A percentile compares a stretch with the other conserved stretches of the same genome.
Conservation (phyloP, 2,888 invertebrate genomes). For the Leistus spinibarbis region DNA sequence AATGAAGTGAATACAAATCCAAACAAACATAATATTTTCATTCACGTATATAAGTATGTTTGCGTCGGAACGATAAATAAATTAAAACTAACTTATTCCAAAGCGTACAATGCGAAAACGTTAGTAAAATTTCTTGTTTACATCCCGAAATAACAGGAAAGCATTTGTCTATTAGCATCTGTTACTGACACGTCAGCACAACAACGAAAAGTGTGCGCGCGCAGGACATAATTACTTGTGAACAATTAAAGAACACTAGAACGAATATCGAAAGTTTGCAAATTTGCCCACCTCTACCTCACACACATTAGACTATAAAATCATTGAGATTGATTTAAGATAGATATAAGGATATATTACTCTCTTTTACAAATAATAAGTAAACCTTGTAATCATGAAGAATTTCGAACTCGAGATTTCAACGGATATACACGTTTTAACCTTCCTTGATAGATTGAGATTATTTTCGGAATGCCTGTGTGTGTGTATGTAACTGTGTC, state of each 20-base stretch:
- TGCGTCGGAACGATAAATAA: neutral
- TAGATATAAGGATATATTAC: too few species aligned
- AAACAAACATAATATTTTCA: too few species aligned
- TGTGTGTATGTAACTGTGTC: too few species aligned
- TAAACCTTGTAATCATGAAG: too few species aligned
- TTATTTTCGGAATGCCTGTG: too few species aligned
- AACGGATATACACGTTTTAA: too few species aligned
- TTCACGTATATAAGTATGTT: neutral
- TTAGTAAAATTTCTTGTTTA: neutral
- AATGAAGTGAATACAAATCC: too few species aligned
- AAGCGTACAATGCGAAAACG: neutral
- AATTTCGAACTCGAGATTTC: too few species aligned
- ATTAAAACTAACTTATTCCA: neutral
- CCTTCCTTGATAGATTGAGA: too few species aligned
- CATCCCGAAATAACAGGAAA: neutral
- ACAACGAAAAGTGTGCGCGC: neutral
- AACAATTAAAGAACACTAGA: neutral
- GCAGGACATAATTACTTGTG: neutral
- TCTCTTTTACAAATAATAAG: too few species aligned
- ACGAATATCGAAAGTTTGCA: neutral
- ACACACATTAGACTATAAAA: neutral
- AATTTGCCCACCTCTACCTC: neutral
- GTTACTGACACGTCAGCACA: neutral
- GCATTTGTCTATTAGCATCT: neutral
- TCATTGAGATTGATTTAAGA: neutral